A percentile compares a stretch with the other conserved stretches of the same genome.
Conservation (phyloP, 2,888 invertebrate genomes). For the Elegia similella region DNA sequence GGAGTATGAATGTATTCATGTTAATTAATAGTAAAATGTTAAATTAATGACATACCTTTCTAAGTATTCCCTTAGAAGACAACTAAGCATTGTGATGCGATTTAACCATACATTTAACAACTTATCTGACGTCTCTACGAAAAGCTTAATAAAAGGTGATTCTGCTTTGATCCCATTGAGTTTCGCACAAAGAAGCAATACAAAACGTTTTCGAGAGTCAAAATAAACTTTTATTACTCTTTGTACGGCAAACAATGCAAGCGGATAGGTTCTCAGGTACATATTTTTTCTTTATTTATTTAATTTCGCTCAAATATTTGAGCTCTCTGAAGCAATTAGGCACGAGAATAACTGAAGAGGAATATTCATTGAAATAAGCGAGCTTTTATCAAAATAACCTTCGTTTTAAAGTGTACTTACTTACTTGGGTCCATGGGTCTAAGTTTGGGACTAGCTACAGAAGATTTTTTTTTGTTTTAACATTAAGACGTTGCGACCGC, state of each 20-base stretch:
- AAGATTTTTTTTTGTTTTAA: no score
- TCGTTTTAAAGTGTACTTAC: background rate
- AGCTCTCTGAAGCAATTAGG: conserved; percentile 4
- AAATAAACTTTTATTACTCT: conserved; percentile 14
- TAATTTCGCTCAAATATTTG: background rate
- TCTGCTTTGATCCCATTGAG: conserved; percentile 7
- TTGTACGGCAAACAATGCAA: conserved; percentile 12
- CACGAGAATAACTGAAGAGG: background rate
- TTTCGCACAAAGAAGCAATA: conserved; percentile 7
- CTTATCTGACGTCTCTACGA: background rate
- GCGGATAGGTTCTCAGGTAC: conserved; percentile 7
- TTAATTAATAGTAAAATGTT: no score
- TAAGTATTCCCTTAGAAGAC: no score
- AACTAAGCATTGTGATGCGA: background rate
- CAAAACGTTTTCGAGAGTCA: conserved; percentile 13
- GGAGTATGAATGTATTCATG: no score
- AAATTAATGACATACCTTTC: no score
- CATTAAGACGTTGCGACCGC: no score
- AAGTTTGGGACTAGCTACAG: no score
- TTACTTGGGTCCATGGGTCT: no score
- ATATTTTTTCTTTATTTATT: conserved; percentile 5
- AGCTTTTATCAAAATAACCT: background rate
- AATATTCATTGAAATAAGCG: background rate
- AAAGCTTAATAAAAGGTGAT: conserved; percentile 1
- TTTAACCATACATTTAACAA: background rate